Base-by-base conservation (phyloP, 2,797 vertebrate genomes). In the Jordanella pulchra region DNA sequence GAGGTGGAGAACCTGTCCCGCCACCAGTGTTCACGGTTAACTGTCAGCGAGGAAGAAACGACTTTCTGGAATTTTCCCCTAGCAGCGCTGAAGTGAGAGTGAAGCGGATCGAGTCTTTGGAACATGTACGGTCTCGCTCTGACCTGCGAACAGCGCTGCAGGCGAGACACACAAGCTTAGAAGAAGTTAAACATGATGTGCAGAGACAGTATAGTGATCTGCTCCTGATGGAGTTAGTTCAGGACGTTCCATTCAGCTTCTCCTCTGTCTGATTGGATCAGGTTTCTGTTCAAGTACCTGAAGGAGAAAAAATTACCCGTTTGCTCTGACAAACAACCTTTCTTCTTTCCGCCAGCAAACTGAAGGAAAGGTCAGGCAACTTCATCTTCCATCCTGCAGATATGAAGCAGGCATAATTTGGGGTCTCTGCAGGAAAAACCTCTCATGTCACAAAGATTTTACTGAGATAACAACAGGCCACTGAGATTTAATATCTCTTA, bases 121-220 rank as follows among this genome's bases (percentile, higher is more conserved):
- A 65, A 78, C 86, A 86, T 82, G 84, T 72, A 65, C 65, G 67
- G 84, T 86, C 85, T 83, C 80, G 85, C 87, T 84, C 15, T 55
- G 79, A 79, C 78, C 78, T 77, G 77, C 64, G 64, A 71, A 84
- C 79, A 83, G 54, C 47, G 75, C 80, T 79, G 77, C 75, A 83
- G 80, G 82, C 86, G 51, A 71, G 61, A 48, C 77, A 76, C 80
- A 76, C 58, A 69, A 1, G 35, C 60, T 6, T 21, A 1, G 32
- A 58, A 61, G 44, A 45, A 58, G 56, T 72, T 67, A 60, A 72
- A 50, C 69, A 58, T 27, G 60, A 73, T 54, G 71, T 11, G 25
- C 72, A 64, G 32, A 55, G 70, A 69, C 27, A 35, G 66, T 81
- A 48, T 14, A 58, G 45, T 32, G 78, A 77, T 77, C 51, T 9